A percentile compares a stretch with the other conserved stretches of the same genome.
Conservation (phyloP, 2,888 invertebrate species). For the Dicranocentrus wangi region DNA sequence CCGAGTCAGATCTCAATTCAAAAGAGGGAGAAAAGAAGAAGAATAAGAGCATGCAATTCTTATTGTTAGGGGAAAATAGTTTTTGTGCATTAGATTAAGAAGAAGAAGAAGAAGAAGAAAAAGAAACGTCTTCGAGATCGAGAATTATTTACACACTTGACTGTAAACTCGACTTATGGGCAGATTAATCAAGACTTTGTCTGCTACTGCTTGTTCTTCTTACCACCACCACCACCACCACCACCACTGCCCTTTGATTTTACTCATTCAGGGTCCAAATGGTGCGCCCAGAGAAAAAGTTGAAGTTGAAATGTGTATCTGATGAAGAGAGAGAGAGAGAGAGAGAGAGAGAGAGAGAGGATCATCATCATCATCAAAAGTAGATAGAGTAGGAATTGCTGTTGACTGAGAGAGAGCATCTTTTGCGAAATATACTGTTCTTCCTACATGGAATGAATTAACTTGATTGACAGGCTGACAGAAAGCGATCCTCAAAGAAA, state of each 20-base stretch:
- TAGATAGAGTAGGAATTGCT: conserved; percentile 44
- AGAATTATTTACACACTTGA: background rate
- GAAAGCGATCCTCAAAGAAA: conserved; percentile 58
- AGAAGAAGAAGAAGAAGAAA: no score
- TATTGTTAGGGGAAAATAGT: no score
- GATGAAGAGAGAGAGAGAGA: conserved; percentile 38
- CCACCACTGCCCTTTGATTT: conserved; percentile 40
- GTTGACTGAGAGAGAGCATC: conserved; percentile 47
- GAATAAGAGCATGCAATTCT: no score
- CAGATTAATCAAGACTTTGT: conserved; percentile 50
- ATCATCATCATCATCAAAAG: no score
- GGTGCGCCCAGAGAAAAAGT: background rate
- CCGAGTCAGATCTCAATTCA: no score
- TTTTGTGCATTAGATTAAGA: no score
- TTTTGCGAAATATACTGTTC: conserved; percentile 47
- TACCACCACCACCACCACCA: no score
- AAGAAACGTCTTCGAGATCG: no score
- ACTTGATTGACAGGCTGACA: conserved; percentile 67
- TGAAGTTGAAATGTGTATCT: conserved; percentile 42
- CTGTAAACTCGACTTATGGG: conserved; percentile 40
- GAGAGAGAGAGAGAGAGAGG: conserved; percentile 35
- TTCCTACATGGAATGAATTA: conserved; percentile 61
- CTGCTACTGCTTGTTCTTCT: conserved; percentile 38
- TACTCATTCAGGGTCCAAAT: conserved; percentile 20
- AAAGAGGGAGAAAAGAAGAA: no score